Evolutionary conservation across 2,797 vertebrate genomes (phyloP), one percentile per base, ranked within the genome.

Genomic region (Coregonus sp.): DNA sequence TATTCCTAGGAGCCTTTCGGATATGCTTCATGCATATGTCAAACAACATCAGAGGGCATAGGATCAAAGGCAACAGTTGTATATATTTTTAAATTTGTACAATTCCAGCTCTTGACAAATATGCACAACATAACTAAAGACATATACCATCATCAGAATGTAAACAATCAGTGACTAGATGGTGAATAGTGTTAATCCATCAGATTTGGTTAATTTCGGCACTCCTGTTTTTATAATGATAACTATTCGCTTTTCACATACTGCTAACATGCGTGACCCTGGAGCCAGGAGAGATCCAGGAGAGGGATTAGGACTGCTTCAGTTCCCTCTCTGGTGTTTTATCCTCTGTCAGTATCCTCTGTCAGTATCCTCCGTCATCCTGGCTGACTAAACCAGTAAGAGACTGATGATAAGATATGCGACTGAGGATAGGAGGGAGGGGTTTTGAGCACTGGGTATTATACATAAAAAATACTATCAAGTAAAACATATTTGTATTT

Each of bases 151-250:
- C 61, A 20, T 6, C 18, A 29, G 61, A 20, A 65, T 6, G 2
- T n/a, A 65, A 25, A 29, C 18, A 63, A 54, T 54, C 15, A 54
- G 52, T 1, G n/a, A 65, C 61, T 65, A 3, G 6, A 74, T 16
- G 65, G 54, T 75, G 84, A 80, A 85, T 80, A 69, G 67, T 81
- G 72, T 79, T 78, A 85, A 89, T 87, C 63, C 77, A 82, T 89
- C 81, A 59, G 72, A 86, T 87, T 81, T 89, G 79, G 80, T 89
- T 89, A 91, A 92, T 89, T 89, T 85, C 83, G 85, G 78, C 80
- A 81, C 80, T 76, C 76, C 86, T 92, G 82, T 78, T 92, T 92
- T 91, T 85, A 80, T 74, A 91, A 92, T 91, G 91, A 89, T 87
- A 81, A 67, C 73, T 74, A 79, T 90, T 90, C 90, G 88, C 77